phyloP scores from a whole-genome alignment of 2,888 invertebrate species.

The Drosophila aldrichi region DNA sequence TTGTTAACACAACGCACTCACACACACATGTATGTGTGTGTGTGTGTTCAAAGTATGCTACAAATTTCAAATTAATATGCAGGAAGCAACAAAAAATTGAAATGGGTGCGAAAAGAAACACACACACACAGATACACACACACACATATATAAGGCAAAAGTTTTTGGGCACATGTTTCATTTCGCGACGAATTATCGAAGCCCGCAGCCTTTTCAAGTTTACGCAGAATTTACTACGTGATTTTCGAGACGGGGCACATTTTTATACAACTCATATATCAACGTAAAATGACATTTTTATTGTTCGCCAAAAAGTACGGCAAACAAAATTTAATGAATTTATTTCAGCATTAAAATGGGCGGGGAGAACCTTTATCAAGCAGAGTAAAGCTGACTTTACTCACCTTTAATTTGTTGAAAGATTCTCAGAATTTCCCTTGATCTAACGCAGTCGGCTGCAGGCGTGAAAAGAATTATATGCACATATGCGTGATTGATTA shows the following conservation, averaged over 20 bases:
- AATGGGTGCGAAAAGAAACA: conserved; percentile 55
- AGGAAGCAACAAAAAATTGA: conserved; percentile 49
- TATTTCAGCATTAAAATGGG: conserved; percentile 54
- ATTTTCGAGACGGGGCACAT: conserved; percentile 49
- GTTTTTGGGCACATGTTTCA: conserved; percentile 53
- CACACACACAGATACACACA: neutral
- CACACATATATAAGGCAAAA: neutral
- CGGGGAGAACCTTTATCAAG: conserved; percentile 41
- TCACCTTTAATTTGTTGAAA: conserved; percentile 2
- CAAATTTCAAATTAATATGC: conserved; percentile 79
- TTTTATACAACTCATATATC: conserved; percentile 64
- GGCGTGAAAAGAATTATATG: conserved; percentile 38
- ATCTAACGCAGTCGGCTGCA: conserved; percentile 31
- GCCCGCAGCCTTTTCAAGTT: conserved; percentile 63
- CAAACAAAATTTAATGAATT: conserved; percentile 64
- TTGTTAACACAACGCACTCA: conserved; percentile 66
- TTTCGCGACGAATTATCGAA: conserved; percentile 71
- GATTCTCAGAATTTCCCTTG: conserved; percentile 13
- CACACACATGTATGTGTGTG: conserved; percentile 25
- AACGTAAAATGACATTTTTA: conserved; percentile 76
- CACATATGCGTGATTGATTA: conserved; percentile 69
- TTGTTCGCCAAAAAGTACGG: conserved; percentile 54
- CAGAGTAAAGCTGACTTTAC: neutral
- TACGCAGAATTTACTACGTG: conserved; percentile 72
- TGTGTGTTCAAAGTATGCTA: conserved; percentile 68